phyloP scores from a whole-genome alignment of 2,113 vertebrate genomes.

The Rhizomys pruinosus region DNA sequence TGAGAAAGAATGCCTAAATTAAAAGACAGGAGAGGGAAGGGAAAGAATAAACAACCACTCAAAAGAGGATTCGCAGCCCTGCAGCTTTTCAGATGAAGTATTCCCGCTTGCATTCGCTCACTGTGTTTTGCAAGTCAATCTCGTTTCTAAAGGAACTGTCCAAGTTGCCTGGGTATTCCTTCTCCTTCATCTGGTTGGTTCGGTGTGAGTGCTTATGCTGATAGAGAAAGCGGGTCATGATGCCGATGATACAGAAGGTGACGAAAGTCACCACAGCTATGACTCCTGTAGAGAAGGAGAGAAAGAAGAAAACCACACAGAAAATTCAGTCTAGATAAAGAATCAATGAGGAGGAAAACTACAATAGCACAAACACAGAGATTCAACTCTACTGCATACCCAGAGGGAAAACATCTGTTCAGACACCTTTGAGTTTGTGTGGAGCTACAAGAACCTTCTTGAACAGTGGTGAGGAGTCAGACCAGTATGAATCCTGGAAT shows the following conservation, averaged over 20 bases:
- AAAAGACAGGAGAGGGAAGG: constrained; percentile 62
- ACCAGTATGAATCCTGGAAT: neutral
- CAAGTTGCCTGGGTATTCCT: constrained; percentile 90
- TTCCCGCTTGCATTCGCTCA: constrained; percentile 95
- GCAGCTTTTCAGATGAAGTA: constrained; percentile 95
- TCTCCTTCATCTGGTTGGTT: constrained; percentile 89
- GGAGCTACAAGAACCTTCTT: neutral
- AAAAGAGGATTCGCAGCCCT: constrained; percentile 68
- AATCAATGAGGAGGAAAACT: neutral
- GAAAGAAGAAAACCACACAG: neutral
- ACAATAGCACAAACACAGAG: neutral
- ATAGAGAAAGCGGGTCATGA: constrained; percentile 94
- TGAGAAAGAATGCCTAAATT: constrained; percentile 31
- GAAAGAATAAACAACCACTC: neutral
- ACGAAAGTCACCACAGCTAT: constrained; percentile 95
- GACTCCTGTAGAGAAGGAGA: constrained; percentile 86
- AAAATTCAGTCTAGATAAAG: neutral
- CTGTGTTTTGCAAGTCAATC: constrained; percentile 93
- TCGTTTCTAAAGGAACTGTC: constrained; percentile 94
- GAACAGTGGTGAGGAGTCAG: neutral
- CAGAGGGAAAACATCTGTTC: neutral
- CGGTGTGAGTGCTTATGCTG: constrained; percentile 92
- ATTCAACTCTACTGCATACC: neutral
- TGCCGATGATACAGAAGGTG: constrained; percentile 91
- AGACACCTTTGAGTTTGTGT: neutral